These are phyloP conservation scores for Coranthus polyacanthus DNA, from an alignment of 2,797 vertebrate species.

Conservation along the genomic window DNA sequence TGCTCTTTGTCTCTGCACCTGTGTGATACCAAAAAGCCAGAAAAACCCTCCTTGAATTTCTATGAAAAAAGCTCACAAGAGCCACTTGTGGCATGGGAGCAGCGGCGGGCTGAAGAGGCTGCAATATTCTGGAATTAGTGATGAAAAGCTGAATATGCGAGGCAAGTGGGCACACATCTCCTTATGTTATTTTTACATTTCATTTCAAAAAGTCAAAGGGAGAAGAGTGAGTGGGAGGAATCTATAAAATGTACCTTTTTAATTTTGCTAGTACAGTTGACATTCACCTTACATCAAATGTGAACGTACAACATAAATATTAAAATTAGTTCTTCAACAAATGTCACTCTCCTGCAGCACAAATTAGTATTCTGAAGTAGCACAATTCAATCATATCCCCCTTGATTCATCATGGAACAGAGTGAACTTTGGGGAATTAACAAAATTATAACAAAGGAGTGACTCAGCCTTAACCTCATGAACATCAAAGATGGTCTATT, in stretches of 20 bases:
- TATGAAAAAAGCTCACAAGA: constrained; percentile 72
- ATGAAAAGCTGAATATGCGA: constrained; percentile 66
- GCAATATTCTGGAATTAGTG: constrained; percentile 75
- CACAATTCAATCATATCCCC: constrained; percentile 8
- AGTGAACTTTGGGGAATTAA: constrained; percentile 30
- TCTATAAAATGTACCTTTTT: constrained; percentile 14
- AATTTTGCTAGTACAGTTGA: constrained; percentile 11
- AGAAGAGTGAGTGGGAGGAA: constrained; percentile 29
- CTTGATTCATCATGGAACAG: constrained; percentile 11
- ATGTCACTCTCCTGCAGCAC: constrained; percentile 4
- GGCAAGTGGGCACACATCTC: constrained; percentile 74
- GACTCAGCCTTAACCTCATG: constrained; percentile 2
- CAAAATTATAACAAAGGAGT: constrained; percentile 30
- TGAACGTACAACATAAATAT: not conserved
- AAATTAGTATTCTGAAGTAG: constrained; percentile 8
- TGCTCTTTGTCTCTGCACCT: constrained; percentile 76
- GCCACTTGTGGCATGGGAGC: constrained; percentile 69
- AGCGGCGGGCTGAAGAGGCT: constrained; percentile 69
- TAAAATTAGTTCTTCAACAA: not conserved
- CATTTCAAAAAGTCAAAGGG: constrained; percentile 58
- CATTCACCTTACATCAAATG: not conserved
- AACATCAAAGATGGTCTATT: constrained; percentile 42
- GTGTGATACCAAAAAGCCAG: constrained; percentile 63
- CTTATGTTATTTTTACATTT: constrained; percentile 80
- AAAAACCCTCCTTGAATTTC: constrained; percentile 74